These are phyloP conservation scores for Strigamia maritima DNA, from an alignment of 2,888 invertebrate genomes.

Conservation along the genomic window DNA sequence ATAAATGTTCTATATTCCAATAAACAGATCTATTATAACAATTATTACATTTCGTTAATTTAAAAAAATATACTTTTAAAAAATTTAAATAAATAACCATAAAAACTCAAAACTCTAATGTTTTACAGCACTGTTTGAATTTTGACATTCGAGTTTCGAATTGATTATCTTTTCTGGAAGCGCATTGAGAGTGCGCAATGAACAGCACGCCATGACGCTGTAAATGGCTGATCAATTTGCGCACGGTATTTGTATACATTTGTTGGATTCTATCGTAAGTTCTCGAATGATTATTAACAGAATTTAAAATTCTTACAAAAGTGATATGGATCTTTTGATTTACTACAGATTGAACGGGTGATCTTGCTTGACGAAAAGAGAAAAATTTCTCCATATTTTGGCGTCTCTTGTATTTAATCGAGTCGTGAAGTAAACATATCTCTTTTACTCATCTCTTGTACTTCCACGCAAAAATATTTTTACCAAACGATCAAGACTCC, in stretches of 20 bases:
- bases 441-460: background rate
- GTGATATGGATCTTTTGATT: background rate
- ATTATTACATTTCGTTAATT: too few relatives aligned
- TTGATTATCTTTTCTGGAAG: background rate
- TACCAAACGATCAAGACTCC: background rate
- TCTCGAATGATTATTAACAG: background rate
- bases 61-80: background rate
- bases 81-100: background rate
- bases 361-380: background rate
- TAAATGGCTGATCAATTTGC: background rate
- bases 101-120: background rate
- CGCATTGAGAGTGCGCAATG: background rate
- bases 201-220: constrained; percentile 6
- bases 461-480: background rate
- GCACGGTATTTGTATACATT: constrained; percentile 9
- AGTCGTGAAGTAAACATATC: background rate
- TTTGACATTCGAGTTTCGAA: background rate
- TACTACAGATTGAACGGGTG: background rate
- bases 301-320: background rate
- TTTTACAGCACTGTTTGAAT: background rate
- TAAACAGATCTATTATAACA: background rate
- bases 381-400: background rate
- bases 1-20: background rate
- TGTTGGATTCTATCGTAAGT: background rate
- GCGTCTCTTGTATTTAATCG: background rate